A percentile compares a stretch with the other conserved stretches of the same genome.
Evolutionary conservation across 1,140 invertebrate species (phyloP).

Genomic region (Lepidurus apus): DNA sequence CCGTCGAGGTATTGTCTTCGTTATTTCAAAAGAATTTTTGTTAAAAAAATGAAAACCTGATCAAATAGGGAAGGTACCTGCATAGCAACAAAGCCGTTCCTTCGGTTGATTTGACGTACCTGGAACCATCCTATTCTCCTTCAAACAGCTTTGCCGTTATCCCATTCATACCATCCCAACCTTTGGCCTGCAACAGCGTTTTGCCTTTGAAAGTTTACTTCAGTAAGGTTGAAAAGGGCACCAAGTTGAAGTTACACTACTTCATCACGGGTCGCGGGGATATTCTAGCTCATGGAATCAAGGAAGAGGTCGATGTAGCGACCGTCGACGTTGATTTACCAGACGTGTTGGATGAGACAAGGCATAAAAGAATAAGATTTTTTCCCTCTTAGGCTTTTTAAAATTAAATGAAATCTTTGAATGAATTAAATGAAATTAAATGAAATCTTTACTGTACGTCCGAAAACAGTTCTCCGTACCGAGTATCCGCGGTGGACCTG

Average conservation of each 20-base stretch:
- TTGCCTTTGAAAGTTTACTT: conserved; percentile 29
- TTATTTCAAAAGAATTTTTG: background rate
- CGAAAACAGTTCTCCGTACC: conserved; percentile 22
- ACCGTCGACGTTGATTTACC: conserved; percentile 38
- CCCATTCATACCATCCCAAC: background rate
- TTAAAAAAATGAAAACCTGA: conserved; percentile 6
- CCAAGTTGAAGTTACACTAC: conserved; percentile 29
- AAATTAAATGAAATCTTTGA: too few species aligned
- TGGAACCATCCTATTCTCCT: background rate
- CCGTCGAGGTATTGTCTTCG: conserved; percentile 35
- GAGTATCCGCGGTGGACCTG: conserved; percentile 41
- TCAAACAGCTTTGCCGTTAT: background rate
- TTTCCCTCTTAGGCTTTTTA: too few species aligned
- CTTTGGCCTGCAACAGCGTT: background rate
- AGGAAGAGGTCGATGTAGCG: conserved; percentile 38
- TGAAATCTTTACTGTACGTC: too few species aligned
- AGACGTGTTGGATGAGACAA: conserved; percentile 34
- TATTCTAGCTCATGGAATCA: conserved; percentile 35
- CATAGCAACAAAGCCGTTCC: background rate
- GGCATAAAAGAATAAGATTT: background rate
- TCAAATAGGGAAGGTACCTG: background rate
- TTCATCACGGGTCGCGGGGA: conserved; percentile 39
- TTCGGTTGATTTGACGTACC: background rate
- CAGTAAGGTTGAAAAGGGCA: conserved; percentile 26
- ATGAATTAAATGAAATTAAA: too few species aligned